A percentile compares a stretch with the other conserved stretches of the same genome.
phyloP scores from a whole-genome alignment of 2,113 vertebrate genomes.

The Pionites leucogaster region DNA sequence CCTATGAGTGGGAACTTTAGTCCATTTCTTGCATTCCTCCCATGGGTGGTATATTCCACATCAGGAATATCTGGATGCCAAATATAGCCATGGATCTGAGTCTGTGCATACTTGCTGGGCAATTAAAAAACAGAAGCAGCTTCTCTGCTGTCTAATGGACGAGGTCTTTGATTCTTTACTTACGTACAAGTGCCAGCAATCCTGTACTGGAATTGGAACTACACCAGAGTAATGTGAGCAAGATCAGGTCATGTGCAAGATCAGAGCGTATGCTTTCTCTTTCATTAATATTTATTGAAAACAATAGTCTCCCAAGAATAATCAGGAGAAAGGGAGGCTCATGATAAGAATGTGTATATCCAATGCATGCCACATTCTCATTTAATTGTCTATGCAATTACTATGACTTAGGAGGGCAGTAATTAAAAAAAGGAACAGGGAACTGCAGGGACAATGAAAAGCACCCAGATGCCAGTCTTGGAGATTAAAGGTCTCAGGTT shows the following conservation, averaged over 20 bases:
- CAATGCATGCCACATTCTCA: background rate
- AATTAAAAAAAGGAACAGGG: background rate
- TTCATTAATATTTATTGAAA: background rate
- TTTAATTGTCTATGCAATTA: background rate
- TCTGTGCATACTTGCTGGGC: background rate
- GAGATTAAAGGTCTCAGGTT: background rate
- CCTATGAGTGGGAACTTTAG: background rate
- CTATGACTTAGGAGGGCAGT: background rate
- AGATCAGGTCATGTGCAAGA: background rate
- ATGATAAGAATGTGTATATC: background rate
- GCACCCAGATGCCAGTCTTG: background rate
- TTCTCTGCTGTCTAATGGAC: background rate
- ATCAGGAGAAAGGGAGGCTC: background rate
- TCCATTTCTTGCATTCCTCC: slow-evolving; percentile 33
- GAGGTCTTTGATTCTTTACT: background rate
- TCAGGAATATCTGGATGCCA: slow-evolving; percentile 2
- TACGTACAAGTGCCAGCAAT: background rate
- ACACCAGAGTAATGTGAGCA: background rate
- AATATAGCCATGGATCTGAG: background rate
- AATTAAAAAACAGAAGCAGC: background rate
- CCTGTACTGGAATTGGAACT: background rate
- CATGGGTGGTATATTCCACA: slow-evolving; percentile 8
- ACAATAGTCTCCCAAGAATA: background rate
- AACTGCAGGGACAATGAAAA: background rate
- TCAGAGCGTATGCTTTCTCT: background rate